These are phyloP conservation scores for Chaetodon auriga DNA, from an alignment of 2,113 vertebrate species.

Conservation along the genomic window DNA sequence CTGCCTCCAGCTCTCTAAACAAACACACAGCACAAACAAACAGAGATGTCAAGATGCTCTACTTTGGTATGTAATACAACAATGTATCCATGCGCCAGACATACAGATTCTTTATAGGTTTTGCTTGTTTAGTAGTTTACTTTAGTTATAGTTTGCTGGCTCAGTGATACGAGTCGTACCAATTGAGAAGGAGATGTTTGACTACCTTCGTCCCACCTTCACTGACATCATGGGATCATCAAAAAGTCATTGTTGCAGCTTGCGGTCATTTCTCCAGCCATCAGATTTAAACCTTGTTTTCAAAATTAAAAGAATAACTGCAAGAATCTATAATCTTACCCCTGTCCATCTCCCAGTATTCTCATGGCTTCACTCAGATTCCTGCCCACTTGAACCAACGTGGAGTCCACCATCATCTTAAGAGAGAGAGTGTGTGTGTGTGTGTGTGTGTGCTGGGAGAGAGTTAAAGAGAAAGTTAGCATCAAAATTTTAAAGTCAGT, in stretches of 20 bases:
- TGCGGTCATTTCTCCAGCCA: not conserved
- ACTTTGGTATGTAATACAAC: not conserved
- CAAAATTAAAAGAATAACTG: not conserved
- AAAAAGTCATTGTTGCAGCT: no score
- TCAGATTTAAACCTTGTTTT: not conserved
- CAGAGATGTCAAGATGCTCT: not conserved
- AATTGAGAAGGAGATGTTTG: not conserved
- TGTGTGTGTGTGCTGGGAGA: conserved; percentile 2
- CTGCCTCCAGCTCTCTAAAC: conserved; percentile 85
- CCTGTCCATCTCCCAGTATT: conserved; percentile 90
- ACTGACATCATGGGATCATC: no score
- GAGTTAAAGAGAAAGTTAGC: not conserved
- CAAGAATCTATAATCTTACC: conserved; percentile 73
- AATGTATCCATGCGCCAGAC: not conserved
- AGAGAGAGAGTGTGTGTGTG: not conserved
- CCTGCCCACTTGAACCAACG: conserved; percentile 91
- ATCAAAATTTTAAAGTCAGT: not conserved
- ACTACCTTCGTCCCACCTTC: no score
- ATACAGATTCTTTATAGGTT: not conserved
- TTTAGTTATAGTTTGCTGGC: no score
- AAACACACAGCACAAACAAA: conserved; percentile 49
- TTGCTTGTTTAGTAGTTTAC: not conserved
- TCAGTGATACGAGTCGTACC: no score
- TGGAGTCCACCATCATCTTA: conserved; percentile 89
- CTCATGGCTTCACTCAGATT: conserved; percentile 95